These are phyloP conservation scores for Eumerus sabulonum DNA, from an alignment of 2,888 invertebrate genomes.

Conservation along the genomic window DNA sequence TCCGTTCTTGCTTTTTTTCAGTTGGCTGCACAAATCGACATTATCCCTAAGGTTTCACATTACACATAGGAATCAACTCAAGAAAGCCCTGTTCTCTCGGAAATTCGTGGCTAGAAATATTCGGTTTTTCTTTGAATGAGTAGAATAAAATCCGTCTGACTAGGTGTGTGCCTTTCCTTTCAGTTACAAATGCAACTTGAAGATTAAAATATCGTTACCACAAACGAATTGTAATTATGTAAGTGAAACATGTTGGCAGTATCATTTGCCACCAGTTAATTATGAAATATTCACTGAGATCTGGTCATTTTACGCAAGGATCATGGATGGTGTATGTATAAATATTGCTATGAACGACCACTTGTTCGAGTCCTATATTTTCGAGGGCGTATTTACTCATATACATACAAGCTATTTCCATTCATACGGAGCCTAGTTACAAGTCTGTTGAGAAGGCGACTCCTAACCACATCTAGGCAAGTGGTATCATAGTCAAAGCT, in stretches of 20 bases:
- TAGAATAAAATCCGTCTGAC: too few relatives aligned
- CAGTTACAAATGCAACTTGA: conserved; percentile 2
- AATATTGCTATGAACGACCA: conserved; percentile 39
- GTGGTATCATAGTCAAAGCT: conserved; percentile 30
- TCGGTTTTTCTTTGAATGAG: too few relatives aligned
- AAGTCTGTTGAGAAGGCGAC: conserved; percentile 27
- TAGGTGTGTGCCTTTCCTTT: too few relatives aligned
- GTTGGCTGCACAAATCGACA: conserved; percentile 11
- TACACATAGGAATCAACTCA: not conserved
- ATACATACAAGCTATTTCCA: conserved; percentile 40
- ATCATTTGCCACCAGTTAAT: conserved; percentile 15
- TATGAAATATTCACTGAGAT: conserved; percentile 30
- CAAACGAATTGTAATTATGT: conserved; percentile 4
- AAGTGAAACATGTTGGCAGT: conserved; percentile 3
- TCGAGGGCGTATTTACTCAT: conserved; percentile 43
- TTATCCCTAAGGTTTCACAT: conserved; percentile 15
- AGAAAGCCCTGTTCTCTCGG: too few relatives aligned
- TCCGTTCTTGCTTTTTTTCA: not conserved
- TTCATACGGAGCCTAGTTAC: not conserved
- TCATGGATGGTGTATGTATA: conserved; percentile 43
- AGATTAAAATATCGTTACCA: conserved; percentile 4
- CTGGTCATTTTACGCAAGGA: conserved; percentile 42
- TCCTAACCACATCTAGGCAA: conserved; percentile 41
- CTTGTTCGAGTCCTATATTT: conserved; percentile 21
- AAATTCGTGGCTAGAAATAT: too few relatives aligned